These are phyloP conservation scores for Hypanus sabinus DNA, from an alignment of 2,113 vertebrate species.

Conservation along the genomic window DNA sequence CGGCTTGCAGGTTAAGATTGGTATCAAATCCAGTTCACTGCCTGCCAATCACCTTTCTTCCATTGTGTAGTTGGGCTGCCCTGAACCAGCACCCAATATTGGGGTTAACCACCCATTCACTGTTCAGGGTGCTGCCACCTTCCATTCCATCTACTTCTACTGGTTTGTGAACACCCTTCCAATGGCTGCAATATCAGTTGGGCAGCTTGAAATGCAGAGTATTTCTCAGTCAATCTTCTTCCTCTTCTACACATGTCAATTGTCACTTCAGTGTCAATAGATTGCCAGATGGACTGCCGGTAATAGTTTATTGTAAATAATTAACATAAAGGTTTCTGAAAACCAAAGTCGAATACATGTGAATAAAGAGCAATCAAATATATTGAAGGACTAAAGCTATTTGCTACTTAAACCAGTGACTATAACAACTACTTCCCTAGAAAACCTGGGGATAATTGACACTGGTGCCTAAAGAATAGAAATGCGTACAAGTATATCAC, in stretches of 20 bases:
- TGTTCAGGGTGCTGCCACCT: background rate
- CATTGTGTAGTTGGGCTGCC: background rate
- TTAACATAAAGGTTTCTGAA: background rate
- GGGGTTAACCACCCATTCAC: background rate
- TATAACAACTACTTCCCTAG: background rate
- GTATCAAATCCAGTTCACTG: background rate
- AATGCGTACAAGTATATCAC: background rate
- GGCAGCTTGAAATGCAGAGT: background rate
- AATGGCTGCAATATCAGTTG: background rate
- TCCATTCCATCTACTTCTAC: background rate
- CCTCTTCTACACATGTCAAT: background rate
- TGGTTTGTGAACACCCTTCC: background rate
- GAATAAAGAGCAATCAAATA: background rate
- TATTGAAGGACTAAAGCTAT: background rate
- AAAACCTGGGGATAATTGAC: background rate
- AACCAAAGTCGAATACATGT: background rate
- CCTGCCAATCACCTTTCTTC: background rate
- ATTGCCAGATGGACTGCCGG: background rate
- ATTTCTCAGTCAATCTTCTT: background rate
- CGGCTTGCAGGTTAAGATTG: background rate
- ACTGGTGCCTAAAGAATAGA: background rate
- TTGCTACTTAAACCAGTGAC: background rate
- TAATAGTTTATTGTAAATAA: background rate
- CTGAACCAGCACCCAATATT: background rate
- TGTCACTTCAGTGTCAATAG: background rate